phyloP scores from a whole-genome alignment of 2,113 vertebrate genomes.

The Aegotheles bennettii region DNA sequence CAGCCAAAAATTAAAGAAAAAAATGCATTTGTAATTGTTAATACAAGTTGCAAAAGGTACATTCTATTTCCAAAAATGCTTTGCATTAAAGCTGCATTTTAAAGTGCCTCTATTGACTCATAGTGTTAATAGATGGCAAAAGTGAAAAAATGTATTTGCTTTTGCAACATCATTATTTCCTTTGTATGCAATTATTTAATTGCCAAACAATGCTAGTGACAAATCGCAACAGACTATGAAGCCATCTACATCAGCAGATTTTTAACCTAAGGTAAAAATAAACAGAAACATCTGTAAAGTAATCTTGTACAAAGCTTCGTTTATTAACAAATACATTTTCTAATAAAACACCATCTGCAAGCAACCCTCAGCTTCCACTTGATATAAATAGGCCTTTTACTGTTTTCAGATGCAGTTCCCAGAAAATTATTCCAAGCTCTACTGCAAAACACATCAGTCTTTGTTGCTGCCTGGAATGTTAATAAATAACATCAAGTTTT shows the following conservation, averaged over 20 bases:
- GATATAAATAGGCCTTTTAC: slow-evolving; percentile 73
- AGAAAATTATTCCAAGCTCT: slow-evolving; percentile 73
- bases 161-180: slow-evolving; percentile 53
- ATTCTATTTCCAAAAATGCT: not conserved
- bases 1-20: not conserved
- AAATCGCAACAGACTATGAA: slow-evolving; percentile 62
- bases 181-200: slow-evolving; percentile 62
- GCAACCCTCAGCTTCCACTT: slow-evolving; percentile 70
- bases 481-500: slow-evolving; percentile 70
- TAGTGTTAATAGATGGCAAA: not conserved
- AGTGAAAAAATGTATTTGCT: slow-evolving; percentile 23
- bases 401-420: slow-evolving; percentile 68
- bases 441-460: slow-evolving; percentile 71
- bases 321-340: slow-evolving; percentile 76
- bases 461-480: slow-evolving; percentile 67
- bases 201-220: slow-evolving; percentile 57
- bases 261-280: slow-evolving; percentile 76
- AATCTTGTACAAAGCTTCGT: slow-evolving; percentile 65
- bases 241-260: slow-evolving; percentile 56
- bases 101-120: slow-evolving; percentile 9
- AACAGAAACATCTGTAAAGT: slow-evolving; percentile 73
- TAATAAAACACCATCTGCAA: slow-evolving; percentile 76
- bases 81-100: not conserved
- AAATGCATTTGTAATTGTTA: not conserved
- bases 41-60: not conserved